Evolutionary conservation across 1,140 invertebrate genomes (phyloP).

Genomic region (Gryllus bimaculatus): DNA sequence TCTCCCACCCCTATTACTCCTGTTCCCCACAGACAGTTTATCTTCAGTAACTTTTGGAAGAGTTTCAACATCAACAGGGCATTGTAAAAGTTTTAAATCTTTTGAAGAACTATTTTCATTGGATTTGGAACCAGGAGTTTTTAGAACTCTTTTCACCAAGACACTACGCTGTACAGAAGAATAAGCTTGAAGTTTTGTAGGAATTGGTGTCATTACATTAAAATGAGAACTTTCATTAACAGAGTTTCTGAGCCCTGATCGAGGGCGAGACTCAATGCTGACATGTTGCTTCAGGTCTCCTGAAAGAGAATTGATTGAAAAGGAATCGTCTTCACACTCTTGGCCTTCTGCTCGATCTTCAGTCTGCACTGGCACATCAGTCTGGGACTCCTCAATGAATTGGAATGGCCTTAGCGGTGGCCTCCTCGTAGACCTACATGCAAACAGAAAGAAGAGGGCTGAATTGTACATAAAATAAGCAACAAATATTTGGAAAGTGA

Average conservation of each 20-base stretch:
- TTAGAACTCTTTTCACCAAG: background rate
- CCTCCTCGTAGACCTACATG: too few relatives aligned
- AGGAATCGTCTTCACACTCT: background rate
- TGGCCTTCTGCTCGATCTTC: too few relatives aligned
- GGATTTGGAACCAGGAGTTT: background rate
- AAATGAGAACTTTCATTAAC: too few relatives aligned
- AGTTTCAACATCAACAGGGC: background rate
- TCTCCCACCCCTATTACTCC: background rate
- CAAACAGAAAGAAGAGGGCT: too few relatives aligned
- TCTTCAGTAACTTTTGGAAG: background rate
- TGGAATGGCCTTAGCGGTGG: too few relatives aligned
- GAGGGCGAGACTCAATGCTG: background rate
- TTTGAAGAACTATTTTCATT: background rate
- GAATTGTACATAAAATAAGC: too few relatives aligned
- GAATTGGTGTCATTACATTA: too few relatives aligned
- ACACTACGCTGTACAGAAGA: background rate
- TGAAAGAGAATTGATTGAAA: background rate
- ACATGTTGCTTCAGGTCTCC: background rate
- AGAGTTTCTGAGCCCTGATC: too few relatives aligned
- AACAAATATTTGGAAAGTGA: too few relatives aligned
- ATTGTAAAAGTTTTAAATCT: background rate
- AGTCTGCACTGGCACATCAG: too few relatives aligned
- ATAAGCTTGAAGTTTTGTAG: background rate
- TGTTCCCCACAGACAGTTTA: background rate
- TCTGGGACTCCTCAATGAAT: too few relatives aligned